Evolutionary conservation across 23 tunicate genomes (phyloP).

Genomic region (Oikopleura vanhoeffeni): DNA sequence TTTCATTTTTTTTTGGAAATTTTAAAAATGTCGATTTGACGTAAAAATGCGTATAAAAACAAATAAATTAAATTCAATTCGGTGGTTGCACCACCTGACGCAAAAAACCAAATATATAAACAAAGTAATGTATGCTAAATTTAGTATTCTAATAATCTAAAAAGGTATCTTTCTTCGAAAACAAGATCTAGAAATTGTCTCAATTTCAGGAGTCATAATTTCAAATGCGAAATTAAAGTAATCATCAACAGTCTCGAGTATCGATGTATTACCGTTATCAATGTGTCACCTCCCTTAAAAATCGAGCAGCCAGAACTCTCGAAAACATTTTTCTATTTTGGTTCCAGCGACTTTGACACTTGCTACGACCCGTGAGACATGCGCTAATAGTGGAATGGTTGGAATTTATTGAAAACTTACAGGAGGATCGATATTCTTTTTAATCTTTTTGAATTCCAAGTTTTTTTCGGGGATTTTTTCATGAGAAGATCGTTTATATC

Average conservation of each 20-base stretch:
- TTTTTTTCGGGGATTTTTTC: neutral
- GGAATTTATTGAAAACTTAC: neutral
- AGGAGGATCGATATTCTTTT: slow-evolving; percentile 1
- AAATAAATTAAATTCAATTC: no score
- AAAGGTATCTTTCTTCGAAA: no score
- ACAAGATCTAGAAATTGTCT: no score
- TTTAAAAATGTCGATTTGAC: no score
- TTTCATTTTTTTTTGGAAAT: no score
- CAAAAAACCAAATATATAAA: no score
- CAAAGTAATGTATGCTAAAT: no score
- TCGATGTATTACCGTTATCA: neutral
- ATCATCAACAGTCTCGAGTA: slow-evolving; percentile 11
- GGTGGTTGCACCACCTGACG: no score
- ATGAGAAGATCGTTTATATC: neutral
- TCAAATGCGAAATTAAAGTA: no score
- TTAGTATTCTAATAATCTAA: no score
- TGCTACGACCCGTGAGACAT: neutral
- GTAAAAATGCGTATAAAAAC: no score
- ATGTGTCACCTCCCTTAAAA: neutral
- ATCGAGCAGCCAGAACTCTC: neutral
- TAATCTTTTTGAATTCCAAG: neutral
- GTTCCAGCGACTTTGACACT: neutral
- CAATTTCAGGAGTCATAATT: no score
- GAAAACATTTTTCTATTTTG: neutral
- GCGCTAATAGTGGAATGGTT: neutral